phyloP scores from a whole-genome alignment of 2,888 invertebrate genomes.

The Luperina nickerlii region DNA sequence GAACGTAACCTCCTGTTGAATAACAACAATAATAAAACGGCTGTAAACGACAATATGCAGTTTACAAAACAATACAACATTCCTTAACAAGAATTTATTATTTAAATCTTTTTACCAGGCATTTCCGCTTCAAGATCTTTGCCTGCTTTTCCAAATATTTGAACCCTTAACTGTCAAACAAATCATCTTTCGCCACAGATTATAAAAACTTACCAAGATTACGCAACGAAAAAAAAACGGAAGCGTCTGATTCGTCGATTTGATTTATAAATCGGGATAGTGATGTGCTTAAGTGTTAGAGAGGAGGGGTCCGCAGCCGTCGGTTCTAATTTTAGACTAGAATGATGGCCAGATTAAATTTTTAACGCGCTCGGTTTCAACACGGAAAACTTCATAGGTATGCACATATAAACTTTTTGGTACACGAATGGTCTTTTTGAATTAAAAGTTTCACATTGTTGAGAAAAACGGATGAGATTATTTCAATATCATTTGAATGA shows the following conservation, averaged over 20 bases:
- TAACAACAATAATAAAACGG: slow-evolving; percentile 32
- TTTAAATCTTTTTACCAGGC: not conserved
- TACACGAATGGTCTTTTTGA: slow-evolving; percentile 51
- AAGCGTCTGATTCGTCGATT: slow-evolving; percentile 53
- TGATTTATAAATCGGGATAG: slow-evolving; percentile 58
- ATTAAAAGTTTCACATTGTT: slow-evolving; percentile 56
- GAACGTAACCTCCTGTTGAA: slow-evolving; percentile 41
- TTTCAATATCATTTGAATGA: slow-evolving; percentile 43
- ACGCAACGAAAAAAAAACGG: slow-evolving; percentile 39
- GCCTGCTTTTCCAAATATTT: not conserved
- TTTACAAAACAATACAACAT: slow-evolving; percentile 35
- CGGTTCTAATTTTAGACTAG: slow-evolving; percentile 62
- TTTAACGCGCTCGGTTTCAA: slow-evolving; percentile 59
- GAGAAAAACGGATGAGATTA: slow-evolving; percentile 43
- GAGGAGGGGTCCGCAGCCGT: slow-evolving; percentile 55
- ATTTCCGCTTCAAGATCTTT: not conserved
- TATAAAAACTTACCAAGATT: slow-evolving; percentile 26
- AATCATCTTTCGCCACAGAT: slow-evolving; percentile 21
- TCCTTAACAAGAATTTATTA: slow-evolving; percentile 10
- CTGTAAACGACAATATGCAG: slow-evolving; percentile 23
- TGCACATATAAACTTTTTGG: slow-evolving; percentile 55
- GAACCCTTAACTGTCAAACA: slow-evolving; percentile 35
- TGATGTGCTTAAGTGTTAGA: slow-evolving; percentile 60
- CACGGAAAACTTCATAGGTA: slow-evolving; percentile 58
- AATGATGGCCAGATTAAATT: slow-evolving; percentile 65